phyloP scores from a whole-genome alignment of 1,140 invertebrate species.

The Trissolcus basalis region DNA sequence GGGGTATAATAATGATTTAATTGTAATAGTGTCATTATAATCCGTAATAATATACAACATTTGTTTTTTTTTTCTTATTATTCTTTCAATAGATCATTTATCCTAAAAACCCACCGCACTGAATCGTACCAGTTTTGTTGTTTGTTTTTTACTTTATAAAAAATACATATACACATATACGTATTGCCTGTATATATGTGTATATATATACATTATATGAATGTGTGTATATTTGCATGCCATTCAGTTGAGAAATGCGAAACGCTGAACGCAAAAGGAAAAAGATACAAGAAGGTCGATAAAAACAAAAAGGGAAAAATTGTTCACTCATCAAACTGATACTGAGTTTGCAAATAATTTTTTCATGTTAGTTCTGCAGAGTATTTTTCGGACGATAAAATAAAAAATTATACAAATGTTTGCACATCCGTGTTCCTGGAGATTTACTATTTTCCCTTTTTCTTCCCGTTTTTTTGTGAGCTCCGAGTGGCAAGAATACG shows the following conservation, averaged over 20 bases:
- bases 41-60: slow-evolving; percentile 77
- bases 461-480: slow-evolving; percentile 29
- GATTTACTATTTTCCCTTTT: slow-evolving; percentile 37
- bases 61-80: slow-evolving; percentile 58
- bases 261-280: slow-evolving; percentile 30
- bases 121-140: slow-evolving; percentile 64
- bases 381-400: slow-evolving; percentile 23
- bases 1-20: slow-evolving; percentile 75
- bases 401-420: slow-evolving; percentile 11
- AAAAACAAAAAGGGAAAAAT: slow-evolving; percentile 39
- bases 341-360: slow-evolving; percentile 6
- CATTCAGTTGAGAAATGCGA: slow-evolving; percentile 41
- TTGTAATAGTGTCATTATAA: slow-evolving; percentile 77
- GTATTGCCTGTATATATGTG: slow-evolving; percentile 16
- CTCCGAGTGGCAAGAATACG: slow-evolving; percentile 54
- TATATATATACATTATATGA: slow-evolving; percentile 22
- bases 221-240: slow-evolving; percentile 31
- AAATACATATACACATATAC: slow-evolving; percentile 18
- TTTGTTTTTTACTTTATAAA: slow-evolving; percentile 44
- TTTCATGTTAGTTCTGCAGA: not conserved
- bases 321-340: slow-evolving; percentile 12
- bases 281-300: slow-evolving; percentile 3
- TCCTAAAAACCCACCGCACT: slow-evolving; percentile 71
- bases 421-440: slow-evolving; percentile 35
- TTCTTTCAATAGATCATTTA: slow-evolving; percentile 75